Evolutionary conservation across 2,113 vertebrate genomes (phyloP), one percentile per base, ranked within the genome.

Genomic region (Cacatua alba): DNA sequence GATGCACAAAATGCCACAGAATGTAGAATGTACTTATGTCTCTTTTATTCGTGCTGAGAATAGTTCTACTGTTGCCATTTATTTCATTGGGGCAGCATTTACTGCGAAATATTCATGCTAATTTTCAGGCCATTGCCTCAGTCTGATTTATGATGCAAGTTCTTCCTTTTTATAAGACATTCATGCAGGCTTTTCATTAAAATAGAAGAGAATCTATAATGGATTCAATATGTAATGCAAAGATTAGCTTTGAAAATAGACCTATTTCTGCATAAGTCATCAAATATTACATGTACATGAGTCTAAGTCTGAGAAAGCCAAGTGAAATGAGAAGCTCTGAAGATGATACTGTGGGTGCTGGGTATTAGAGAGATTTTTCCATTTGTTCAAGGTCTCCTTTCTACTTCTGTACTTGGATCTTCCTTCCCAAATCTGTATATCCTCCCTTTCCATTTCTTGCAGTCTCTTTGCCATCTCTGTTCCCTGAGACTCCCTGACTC

Each of bases 231-330:
- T 94, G 83, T 91, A 96, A 96, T 94, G 86, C 76, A 81, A 89
- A 91, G 96, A 96, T 93, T 94, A 96, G 88, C 92, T 93, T 96
- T 97, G 91, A 96, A 95, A 96, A 95, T 72, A 86, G 90, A 93
- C 83, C 85, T 95, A 82, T 91, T 96, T 96, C 94, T 97, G 92
- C 91, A 65, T 82, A 87, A 95, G 94, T 96, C 95, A 95, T 95
- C 94, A 93, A 89, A 92, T 94, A 94, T 82, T 92, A 88, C 62
- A 91, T 35, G 78, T 70, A 80, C 53, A 49, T 13, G 49, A 87
- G 49, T 53, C 67, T 70, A 62, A 82, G 87, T 92, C 92, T 93
- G 79, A 94, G 72, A 92, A 92, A 93, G 79, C 60, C 86, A 76
- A 49, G 52, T 72, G 76, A 93, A 95, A 87, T 84, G 86, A 95